Conservation (phyloP, 2,113 vertebrate genomes). For the Illadopsis cleaveri region DNA sequence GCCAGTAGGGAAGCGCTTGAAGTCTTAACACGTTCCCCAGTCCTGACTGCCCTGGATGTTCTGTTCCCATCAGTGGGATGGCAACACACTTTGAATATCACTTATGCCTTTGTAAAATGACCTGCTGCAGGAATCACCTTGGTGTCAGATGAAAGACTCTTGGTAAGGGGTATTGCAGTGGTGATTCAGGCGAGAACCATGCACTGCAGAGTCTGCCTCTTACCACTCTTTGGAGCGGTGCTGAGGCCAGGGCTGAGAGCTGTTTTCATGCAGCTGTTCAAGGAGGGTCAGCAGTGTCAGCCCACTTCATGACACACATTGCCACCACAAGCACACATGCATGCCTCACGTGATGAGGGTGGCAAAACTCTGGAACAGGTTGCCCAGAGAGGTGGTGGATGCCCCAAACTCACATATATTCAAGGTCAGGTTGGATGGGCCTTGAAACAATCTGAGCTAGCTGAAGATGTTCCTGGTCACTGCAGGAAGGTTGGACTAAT, state of each 20-base stretch:
- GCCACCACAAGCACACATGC: background rate
- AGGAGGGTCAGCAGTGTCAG: background rate
- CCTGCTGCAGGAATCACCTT: background rate
- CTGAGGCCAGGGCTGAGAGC: background rate
- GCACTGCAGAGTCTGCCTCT: background rate
- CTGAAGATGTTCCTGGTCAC: background rate
- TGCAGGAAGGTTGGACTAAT: background rate
- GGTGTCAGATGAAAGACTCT: background rate
- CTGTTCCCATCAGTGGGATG: background rate
- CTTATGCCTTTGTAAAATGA: background rate
- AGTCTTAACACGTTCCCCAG: background rate
- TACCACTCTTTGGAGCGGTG: background rate
- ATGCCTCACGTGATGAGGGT: background rate
- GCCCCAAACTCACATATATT: background rate
- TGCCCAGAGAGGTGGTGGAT: background rate
- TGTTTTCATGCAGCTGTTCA: background rate
- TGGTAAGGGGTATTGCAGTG: accelerated
- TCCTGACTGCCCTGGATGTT: background rate
- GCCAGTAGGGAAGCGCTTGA: background rate
- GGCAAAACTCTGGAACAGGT: background rate
- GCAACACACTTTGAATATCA: background rate
- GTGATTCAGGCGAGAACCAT: background rate
- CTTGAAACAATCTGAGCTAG: background rate
- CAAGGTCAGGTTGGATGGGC: background rate
- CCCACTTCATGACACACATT: accelerated